Evolutionary conservation across 2,888 invertebrate genomes (phyloP).

Genomic region (Belgica antarctica): DNA sequence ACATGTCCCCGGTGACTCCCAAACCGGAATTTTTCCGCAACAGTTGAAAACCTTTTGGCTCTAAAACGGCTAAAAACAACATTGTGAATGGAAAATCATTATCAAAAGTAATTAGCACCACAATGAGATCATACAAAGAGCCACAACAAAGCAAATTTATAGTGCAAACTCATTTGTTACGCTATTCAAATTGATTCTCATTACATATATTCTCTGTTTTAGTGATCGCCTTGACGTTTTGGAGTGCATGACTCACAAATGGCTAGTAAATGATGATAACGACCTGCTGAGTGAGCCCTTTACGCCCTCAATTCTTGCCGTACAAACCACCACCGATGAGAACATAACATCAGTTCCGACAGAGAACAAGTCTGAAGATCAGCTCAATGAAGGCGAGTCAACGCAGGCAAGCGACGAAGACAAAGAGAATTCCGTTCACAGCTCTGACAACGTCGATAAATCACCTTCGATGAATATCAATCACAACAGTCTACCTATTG

Average conservation of each 20-base stretch:
- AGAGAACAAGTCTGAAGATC: too few relatives aligned
- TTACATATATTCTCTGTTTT: slow-evolving; percentile 46
- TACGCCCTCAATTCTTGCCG: neutral
- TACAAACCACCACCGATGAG: neutral
- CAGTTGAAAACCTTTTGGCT: too few relatives aligned
- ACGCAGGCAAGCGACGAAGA: slow-evolving; percentile 42
- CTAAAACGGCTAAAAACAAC: too few relatives aligned
- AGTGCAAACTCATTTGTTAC: too few relatives aligned
- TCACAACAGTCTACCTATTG: slow-evolving; percentile 45
- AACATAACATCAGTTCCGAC: too few relatives aligned
- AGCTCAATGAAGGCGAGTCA: neutral
- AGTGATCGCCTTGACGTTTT: slow-evolving; percentile 86
- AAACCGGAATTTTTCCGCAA: too few relatives aligned
- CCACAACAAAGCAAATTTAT: neutral
- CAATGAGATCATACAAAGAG: neutral
- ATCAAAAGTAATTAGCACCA: neutral
- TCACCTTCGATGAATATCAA: slow-evolving; percentile 41
- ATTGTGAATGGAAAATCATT: slow-evolving; percentile 9
- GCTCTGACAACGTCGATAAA: slow-evolving; percentile 45
- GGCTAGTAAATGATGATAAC: slow-evolving; percentile 69
- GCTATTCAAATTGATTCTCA: neutral
- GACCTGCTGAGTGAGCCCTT: slow-evolving; percentile 47
- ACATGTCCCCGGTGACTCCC: too few relatives aligned
- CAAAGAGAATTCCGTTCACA: slow-evolving; percentile 47
- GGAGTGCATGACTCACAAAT: slow-evolving; percentile 86